A percentile compares a stretch with the other conserved stretches of the same genome.
Evolutionary conservation across 2,888 invertebrate species (phyloP).

Genomic region (Rotaria sp.): DNA sequence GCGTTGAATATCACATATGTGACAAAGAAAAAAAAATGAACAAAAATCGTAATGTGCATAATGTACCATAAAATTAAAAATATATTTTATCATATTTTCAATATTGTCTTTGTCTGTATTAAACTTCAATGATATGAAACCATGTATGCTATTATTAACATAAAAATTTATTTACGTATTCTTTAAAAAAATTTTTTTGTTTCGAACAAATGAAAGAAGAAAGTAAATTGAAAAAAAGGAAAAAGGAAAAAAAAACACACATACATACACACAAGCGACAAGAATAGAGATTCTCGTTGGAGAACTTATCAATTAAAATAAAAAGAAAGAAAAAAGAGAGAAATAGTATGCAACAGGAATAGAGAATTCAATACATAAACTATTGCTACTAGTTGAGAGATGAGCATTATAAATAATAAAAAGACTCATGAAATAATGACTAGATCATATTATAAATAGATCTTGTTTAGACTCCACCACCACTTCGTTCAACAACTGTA

Average conservation of each 20-base stretch:
- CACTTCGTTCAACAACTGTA: conserved; percentile 72
- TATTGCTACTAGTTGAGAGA: background rate
- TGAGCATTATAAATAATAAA: background rate
- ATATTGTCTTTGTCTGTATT: background rate
- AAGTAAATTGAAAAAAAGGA: background rate
- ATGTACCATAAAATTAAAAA: background rate
- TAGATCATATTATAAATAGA: background rate
- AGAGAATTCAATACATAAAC: background rate
- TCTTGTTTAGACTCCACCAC: conserved; percentile 73
- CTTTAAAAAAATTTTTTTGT: background rate
- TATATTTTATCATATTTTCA: background rate
- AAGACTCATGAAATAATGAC: background rate
- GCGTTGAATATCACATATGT: background rate
- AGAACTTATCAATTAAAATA: background rate
- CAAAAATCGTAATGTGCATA: background rate
- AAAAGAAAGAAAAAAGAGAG: background rate
- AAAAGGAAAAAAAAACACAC: background rate
- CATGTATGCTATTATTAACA: background rate
- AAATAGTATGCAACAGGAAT: background rate
- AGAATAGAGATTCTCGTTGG: background rate
- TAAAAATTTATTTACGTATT: conserved; percentile 3
- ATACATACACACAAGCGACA: background rate
- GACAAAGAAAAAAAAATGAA: background rate
- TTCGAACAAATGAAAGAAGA: background rate
- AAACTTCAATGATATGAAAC: background rate